Conservation (phyloP, 35 echinoderm and acorn worm species). For the Ophioderma brevispina region DNA sequence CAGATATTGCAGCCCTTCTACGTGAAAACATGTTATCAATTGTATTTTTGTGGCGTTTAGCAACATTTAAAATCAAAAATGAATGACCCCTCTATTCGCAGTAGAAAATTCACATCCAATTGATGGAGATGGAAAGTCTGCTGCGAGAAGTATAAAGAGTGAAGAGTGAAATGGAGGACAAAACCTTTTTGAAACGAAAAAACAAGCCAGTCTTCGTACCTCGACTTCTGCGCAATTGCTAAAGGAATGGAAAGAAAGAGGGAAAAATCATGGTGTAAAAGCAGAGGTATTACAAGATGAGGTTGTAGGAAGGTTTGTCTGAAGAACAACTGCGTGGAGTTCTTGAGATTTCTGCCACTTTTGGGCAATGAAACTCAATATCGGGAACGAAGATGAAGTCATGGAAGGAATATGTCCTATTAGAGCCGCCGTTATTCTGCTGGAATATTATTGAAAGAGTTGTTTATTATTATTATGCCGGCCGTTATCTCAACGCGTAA, state of each 20-base stretch:
- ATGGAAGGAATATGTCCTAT: slow-evolving; percentile 22
- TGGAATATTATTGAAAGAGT: slow-evolving; percentile 27
- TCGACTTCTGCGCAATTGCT: not conserved
- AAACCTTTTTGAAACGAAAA: not conserved
- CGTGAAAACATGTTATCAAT: not conserved
- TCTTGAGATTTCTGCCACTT: not conserved
- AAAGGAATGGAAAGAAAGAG: not conserved
- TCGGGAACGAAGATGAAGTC: slow-evolving; percentile 21
- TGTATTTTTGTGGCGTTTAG: slow-evolving; percentile 26
- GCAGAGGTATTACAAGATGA: not conserved
- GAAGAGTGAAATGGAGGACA: not conserved
- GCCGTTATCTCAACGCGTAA: not conserved
- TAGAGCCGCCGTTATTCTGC: slow-evolving; percentile 11
- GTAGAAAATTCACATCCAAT: slow-evolving; percentile 28
- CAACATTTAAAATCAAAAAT: not conserved
- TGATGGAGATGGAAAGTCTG: not conserved
- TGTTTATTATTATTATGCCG: slow-evolving; percentile 15
- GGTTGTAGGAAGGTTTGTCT: not conserved
- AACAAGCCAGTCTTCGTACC: slow-evolving; percentile 10
- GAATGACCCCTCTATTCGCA: not conserved
- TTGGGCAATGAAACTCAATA: slow-evolving; percentile 26
- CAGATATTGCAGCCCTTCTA: not conserved
- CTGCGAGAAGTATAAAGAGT: not conserved
- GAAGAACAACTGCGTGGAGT: not conserved
- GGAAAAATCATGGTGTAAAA: not conserved